Evolutionary conservation across 2,113 vertebrate species (phyloP).

Genomic region (Pelmatolapia mariae): DNA sequence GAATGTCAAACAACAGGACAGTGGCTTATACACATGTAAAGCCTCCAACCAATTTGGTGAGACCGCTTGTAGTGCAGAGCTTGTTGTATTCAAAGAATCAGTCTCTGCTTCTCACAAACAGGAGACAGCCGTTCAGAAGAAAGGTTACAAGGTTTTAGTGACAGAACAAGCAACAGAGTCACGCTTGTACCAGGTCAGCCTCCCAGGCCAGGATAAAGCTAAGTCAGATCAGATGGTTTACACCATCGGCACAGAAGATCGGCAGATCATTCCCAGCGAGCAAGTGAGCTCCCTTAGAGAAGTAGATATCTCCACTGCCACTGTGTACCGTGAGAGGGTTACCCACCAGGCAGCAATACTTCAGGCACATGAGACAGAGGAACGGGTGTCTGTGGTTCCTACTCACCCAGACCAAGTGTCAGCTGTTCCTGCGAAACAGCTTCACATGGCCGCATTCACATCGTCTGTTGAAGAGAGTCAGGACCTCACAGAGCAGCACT

Average conservation of each 20-base stretch:
- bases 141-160: conserved; percentile 68
- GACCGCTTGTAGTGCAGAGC: conserved; percentile 75
- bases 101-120: conserved; percentile 37
- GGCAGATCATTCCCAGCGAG: conserved; percentile 70
- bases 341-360: conserved; percentile 73
- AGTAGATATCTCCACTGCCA: conserved; percentile 67
- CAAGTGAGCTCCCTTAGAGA: conserved; percentile 63
- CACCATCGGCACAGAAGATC: conserved; percentile 75
- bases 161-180: conserved; percentile 74
- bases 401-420: conserved; percentile 42
- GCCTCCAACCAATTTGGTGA: conserved; percentile 78
- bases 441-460: conserved; percentile 67
- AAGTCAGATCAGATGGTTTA: conserved; percentile 72
- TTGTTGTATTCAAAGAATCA: conserved; percentile 70
- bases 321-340: conserved; percentile 64
- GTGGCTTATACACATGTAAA: conserved; percentile 79
- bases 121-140: conserved; percentile 54
- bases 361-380: conserved; percentile 68
- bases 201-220: conserved; percentile 65
- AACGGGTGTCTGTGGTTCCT: conserved; percentile 54
- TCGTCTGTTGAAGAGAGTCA: conserved; percentile 71
- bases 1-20: conserved; percentile 69
- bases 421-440: conserved; percentile 59
- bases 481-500: conserved; percentile 75
- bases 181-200: conserved; percentile 71